A percentile compares a stretch with the other conserved stretches of the same genome.
Conservation (phyloP, 2,113 vertebrate genomes). For the Prionailurus viverrinus region DNA sequence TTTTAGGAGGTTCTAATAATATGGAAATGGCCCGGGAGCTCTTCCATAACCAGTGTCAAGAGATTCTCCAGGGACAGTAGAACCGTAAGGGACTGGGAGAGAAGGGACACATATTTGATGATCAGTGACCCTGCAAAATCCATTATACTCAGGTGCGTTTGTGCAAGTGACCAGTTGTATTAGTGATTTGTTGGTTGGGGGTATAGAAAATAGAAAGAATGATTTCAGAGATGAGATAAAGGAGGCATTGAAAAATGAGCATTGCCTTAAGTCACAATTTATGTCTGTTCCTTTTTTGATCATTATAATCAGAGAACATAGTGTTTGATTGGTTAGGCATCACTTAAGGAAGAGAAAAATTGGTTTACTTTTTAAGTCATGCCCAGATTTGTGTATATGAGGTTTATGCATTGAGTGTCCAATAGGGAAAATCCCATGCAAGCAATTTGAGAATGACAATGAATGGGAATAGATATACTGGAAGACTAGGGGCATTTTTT, state of each 20-base stretch:
- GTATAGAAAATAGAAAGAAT: background rate
- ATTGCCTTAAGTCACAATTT: background rate
- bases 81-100: background rate
- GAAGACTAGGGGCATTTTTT: background rate
- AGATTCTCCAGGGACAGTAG: background rate
- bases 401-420: background rate
- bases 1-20: conserved; percentile 5
- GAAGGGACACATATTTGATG: background rate
- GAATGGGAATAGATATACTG: background rate
- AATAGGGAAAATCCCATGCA: conserved; percentile 22
- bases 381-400: background rate
- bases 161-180: background rate
- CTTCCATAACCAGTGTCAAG: background rate
- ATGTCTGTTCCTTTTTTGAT: background rate
- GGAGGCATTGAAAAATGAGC: background rate
- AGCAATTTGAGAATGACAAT: background rate
- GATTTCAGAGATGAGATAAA: background rate
- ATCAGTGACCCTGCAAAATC: background rate
- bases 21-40: background rate
- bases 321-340: background rate
- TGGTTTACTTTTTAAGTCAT: background rate
- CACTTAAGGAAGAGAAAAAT: conserved; percentile 42
- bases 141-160: background rate
- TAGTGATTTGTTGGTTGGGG: background rate
- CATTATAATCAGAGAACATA: conserved; percentile 10